A percentile compares a stretch with the other conserved stretches of the same genome.
These are phyloP conservation scores for Galagoides demidoff DNA, from an alignment of 2,797 vertebrate species.

Conservation along the genomic window DNA sequence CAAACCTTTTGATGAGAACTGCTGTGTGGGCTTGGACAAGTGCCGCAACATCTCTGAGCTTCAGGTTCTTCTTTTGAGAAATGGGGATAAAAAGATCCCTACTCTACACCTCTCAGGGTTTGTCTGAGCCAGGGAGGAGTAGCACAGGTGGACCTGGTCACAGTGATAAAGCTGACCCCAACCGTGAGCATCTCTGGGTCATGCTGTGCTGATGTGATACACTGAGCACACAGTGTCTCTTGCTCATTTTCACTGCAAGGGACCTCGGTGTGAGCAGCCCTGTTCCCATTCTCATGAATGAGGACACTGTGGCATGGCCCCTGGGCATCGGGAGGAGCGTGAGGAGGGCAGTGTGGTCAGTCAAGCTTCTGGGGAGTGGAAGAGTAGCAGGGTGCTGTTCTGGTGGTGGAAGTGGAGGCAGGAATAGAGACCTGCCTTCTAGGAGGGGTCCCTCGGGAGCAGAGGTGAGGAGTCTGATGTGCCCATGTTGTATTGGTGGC, in stretches of 20 bases:
- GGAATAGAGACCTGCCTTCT: neutral
- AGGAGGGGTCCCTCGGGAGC: neutral
- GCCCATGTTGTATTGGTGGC: neutral
- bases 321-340: neutral
- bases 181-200: neutral
- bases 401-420: neutral
- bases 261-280: too few relatives aligned
- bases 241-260: neutral
- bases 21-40: slow-evolving; percentile 6
- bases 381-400: neutral
- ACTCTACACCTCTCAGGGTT: neutral
- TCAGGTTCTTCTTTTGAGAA: slow-evolving; percentile 17
- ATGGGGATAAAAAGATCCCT: neutral
- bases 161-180: too few relatives aligned
- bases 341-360: neutral
- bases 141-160: too few relatives aligned
- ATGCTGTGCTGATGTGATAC: rapidly evolving
- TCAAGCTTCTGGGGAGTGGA: neutral
- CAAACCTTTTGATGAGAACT: neutral
- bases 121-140: neutral
- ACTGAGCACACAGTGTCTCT: rapidly evolving
- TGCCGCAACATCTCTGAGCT: neutral
- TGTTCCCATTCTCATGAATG: neutral
- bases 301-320: neutral
- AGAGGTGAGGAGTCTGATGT: neutral